Conservation (phyloP, 2,888 invertebrate species). For the Andrena hattorfiana region DNA sequence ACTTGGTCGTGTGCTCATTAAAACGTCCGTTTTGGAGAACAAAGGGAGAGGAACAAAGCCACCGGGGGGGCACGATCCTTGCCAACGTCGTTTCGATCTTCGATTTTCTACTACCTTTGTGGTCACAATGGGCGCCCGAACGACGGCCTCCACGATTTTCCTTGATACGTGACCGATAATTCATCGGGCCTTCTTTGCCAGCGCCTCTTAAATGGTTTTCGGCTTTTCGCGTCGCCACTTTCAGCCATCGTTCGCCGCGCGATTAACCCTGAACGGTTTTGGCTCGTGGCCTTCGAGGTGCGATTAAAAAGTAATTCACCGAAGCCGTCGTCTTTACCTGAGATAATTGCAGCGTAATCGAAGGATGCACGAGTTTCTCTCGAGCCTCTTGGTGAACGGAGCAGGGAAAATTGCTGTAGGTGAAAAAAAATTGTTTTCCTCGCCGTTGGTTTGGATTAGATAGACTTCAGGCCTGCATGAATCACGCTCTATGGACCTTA, state of each 20-base stretch:
- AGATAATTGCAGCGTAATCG: slow-evolving; percentile 9
- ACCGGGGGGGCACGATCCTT: slow-evolving; percentile 44
- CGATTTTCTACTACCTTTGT: slow-evolving; percentile 50
- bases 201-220: slow-evolving; percentile 5
- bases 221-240: background rate
- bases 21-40: slow-evolving; percentile 69
- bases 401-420: background rate
- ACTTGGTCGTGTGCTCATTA: slow-evolving; percentile 61
- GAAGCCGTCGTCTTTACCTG: background rate
- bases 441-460: background rate
- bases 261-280: slow-evolving; percentile 8
- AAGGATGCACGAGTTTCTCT: background rate
- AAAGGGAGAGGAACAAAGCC: slow-evolving; percentile 63
- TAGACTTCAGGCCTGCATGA: slow-evolving; percentile 10
- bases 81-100: slow-evolving; percentile 33
- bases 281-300: background rate
- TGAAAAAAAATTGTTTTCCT: slow-evolving; percentile 3
- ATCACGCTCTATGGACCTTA: slow-evolving; percentile 38
- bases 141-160: slow-evolving; percentile 29
- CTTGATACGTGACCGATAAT: slow-evolving; percentile 33
- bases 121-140: background rate
- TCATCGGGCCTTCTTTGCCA: background rate
- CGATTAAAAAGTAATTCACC: slow-evolving; percentile 37
- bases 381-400: background rate
- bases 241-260: background rate